Base-by-base conservation (phyloP, 2,113 vertebrate genomes). In the Boleophthalmus pectinirostris region DNA sequence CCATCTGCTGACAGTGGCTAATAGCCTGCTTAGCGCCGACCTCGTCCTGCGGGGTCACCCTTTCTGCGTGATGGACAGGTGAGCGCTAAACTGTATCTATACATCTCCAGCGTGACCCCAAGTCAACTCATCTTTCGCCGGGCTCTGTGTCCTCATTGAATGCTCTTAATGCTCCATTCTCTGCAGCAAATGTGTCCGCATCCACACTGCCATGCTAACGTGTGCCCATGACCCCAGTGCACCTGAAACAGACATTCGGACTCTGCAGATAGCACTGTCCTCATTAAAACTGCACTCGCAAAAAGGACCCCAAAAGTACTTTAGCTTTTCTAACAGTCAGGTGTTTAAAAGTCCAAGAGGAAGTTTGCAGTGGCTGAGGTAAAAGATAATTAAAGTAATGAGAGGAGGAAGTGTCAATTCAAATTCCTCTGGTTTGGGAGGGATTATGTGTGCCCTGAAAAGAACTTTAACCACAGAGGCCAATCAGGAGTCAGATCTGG, bases 11-110 rank as follows among this genome's bases (percentile, higher is more conserved):
- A 85, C 79, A 82, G 84, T 80, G 78, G 86, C 76, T 89, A 89
- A 88, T 90, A 83, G 83, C 77, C 69, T 90, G 72, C 84, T 88
- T 88, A 79, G 73, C 68, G 46, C 57, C 68, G 76, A 86, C 82
- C 86, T 74, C 77, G 47, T 74, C 78, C 82, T 74, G 71, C 18
- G 79, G 74, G 86, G 81, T 81, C 82, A 86, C 63, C 72, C 80
- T 45, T 69, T 70, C 8, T 56, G 53, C 57, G 66, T 75, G 77
- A 73, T 73, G 82, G 82, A 76, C 85, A 70, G 77, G 72, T 85
- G 78, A 85, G 77, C 74, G 79, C 82, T 76, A 82, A 77, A 74
- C 74, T 77, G 74, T 78, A 73, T 81, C 66, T 84, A 82, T 82
- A 82, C 86, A 46, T 57, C 84, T 84, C 57, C 58, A 68, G 70